Percentiles rank a stretch among this genome's conserved stretches.
Conservation (phyloP, 2,797 vertebrate species). For the Arctocebus calabarensis region DNA sequence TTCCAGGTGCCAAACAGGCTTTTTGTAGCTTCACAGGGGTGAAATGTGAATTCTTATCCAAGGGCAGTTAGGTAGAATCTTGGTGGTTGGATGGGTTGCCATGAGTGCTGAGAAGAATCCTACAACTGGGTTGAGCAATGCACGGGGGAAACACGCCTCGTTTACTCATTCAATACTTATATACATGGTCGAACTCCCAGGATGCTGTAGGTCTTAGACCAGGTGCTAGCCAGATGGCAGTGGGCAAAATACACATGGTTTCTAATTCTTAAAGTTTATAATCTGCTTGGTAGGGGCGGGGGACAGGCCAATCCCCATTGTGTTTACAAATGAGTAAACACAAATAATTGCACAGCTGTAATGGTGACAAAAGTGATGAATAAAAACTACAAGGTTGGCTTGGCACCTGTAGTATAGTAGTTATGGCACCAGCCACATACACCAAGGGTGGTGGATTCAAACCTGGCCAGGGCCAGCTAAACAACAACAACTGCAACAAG, state of each 20-base stretch:
- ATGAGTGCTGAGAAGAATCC: not conserved
- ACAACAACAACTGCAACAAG: too few species aligned
- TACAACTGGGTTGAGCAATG: not conserved
- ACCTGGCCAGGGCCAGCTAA: too few species aligned
- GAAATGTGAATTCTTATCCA: not conserved
- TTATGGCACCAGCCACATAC: too few species aligned
- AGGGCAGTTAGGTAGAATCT: not conserved
- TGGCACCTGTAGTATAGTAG: too few species aligned
- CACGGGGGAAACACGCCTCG: not conserved
- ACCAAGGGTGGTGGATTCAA: too few species aligned
- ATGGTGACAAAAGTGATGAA: not conserved
- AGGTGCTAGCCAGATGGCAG: not conserved
- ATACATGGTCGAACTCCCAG: not conserved
- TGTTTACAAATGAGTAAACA: not conserved
- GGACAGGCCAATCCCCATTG: not conserved
- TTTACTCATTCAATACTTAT: not conserved
- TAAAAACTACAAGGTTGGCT: not conserved
- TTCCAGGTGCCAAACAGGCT: slow-evolving; percentile 13
- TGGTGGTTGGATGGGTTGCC: not conserved
- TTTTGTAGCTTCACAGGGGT: slow-evolving; percentile 2
- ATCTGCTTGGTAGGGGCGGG: not conserved
- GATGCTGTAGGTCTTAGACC: not conserved
- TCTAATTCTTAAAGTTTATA: not conserved
- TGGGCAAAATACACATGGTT: not conserved
- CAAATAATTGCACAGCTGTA: not conserved